Evolutionary conservation across 37 sponge, comb jelly and placozoan genomes (phyloP), one percentile per base, ranked within the genome.

Genomic region (Petrosia ficiformis): DNA sequence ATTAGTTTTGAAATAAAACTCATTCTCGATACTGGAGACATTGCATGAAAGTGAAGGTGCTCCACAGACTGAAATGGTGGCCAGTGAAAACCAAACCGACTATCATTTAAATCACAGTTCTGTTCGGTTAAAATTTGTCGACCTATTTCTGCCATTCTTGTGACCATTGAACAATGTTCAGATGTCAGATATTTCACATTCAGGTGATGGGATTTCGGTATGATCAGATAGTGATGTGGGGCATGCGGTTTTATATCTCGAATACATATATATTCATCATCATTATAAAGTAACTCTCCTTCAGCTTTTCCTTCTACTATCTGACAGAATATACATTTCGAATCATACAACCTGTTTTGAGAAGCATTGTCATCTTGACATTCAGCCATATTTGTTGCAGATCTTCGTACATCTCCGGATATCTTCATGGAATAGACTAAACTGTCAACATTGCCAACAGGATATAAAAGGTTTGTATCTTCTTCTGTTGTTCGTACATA

Each of bases 71-170:
- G 39, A 42, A 95, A 91, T 0, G 96, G 96, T 2, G 96, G 92
- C 96, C 92, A 91, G 65, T 91, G 92, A 52, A 91, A 95, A n/a
- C 96, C 96, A 41, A 85, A 75, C 25, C 90, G 59, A 26, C 68
- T 67, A 26, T 94, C 90, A 48, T 48, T 48, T 14, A 19, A 14
- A 2, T 84, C 83, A 26, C 37, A 39, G 36, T 58, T 72, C 44
- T 72, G 71, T 40, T 77, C 42, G 37, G 29, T 5, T 25, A 90
- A 64, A 26, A 90, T 75, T 54, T 71, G 29, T 44, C 72, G 66
- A 1, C 85, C 95, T 22, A 90, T 66, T 25, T 84, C 82, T 1
- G 65, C 79, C 95, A 94, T 87, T 29, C 67, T 67, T 33, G 78
- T 58, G 4, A 94, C 77, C 39, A 87, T 75, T 2, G 88, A 73